Percentiles rank a stretch among this genome's conserved stretches.
These are phyloP conservation scores for Nomada goodeniana DNA, from an alignment of 2,888 invertebrate genomes.

Conservation along the genomic window DNA sequence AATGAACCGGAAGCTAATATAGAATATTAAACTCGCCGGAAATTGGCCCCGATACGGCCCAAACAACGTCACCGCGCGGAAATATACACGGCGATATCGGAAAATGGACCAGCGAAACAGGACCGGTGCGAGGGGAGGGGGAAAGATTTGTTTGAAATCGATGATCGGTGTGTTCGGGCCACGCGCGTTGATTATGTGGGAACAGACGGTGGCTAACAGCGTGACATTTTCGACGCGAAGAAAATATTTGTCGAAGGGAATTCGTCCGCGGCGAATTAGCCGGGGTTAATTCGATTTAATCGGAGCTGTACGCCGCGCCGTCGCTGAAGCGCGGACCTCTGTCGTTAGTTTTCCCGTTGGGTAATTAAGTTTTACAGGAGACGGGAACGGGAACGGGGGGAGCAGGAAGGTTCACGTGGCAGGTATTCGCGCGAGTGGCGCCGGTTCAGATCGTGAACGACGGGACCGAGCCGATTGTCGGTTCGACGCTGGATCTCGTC, in stretches of 20 bases:
- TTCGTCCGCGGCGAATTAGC: conserved; percentile 42
- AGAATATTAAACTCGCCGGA: background rate
- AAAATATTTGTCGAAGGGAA: conserved; percentile 35
- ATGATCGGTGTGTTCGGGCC: background rate
- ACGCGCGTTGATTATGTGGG: conserved; percentile 18
- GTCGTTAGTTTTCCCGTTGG: conserved; percentile 38
- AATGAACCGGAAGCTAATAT: background rate
- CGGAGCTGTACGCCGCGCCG: background rate
- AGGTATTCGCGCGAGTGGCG: conserved; percentile 43
- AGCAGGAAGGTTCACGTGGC: background rate
- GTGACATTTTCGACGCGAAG: conserved; percentile 22
- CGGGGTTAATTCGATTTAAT: conserved; percentile 51
- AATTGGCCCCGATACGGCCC: background rate
- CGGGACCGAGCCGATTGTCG: conserved; percentile 2
- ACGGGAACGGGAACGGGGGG: background rate
- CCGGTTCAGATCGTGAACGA: conserved; percentile 39
- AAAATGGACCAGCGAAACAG: background rate
- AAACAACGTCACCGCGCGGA: background rate
- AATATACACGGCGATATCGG: background rate
- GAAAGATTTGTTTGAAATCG: conserved; percentile 11
- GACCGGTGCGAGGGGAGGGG: too few species aligned
- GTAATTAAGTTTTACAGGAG: conserved; percentile 49
- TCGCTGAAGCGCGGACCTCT: conserved; percentile 14
- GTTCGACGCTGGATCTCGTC: background rate
- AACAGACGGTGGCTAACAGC: background rate